Evolutionary conservation across 2,888 invertebrate species (phyloP).

Genomic region (Electrophaes corylata): DNA sequence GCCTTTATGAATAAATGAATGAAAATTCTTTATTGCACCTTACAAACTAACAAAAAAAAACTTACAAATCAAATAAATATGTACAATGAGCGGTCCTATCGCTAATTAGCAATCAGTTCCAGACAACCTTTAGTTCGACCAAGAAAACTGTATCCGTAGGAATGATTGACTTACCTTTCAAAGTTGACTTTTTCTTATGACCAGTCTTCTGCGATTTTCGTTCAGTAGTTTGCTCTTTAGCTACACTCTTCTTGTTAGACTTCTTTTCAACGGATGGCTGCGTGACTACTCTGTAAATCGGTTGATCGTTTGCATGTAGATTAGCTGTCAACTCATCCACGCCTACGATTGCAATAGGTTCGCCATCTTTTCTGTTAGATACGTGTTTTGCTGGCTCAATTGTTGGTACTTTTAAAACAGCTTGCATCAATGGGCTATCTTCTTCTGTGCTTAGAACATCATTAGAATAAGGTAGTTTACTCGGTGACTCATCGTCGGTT

Average conservation of each 20-base stretch:
- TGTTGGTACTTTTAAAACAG: conserved; percentile 71
- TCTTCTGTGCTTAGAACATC: conserved; percentile 71
- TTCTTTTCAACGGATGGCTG: conserved; percentile 75
- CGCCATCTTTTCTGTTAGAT: conserved; percentile 70
- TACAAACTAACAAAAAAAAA: too few relatives aligned
- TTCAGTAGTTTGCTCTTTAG: conserved; percentile 58
- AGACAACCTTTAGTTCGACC: background rate
- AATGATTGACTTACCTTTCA: conserved; percentile 62
- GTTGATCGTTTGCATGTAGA: conserved; percentile 77
- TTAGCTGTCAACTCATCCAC: conserved; percentile 76
- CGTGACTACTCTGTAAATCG: conserved; percentile 77
- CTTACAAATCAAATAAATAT: too few relatives aligned
- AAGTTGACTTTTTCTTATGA: conserved; percentile 76
- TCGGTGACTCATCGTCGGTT: conserved; percentile 62
- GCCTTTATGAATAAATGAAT: too few relatives aligned
- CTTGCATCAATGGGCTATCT: conserved; percentile 74
- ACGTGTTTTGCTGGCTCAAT: conserved; percentile 67
- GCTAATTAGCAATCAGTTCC: too few relatives aligned
- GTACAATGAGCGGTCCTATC: too few relatives aligned
- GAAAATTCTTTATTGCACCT: too few relatives aligned
- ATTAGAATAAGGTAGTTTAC: conserved; percentile 65
- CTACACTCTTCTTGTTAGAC: conserved; percentile 65
- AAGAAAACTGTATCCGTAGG: background rate
- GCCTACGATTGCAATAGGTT: conserved; percentile 70
- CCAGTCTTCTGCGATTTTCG: conserved; percentile 68